Evolutionary conservation across 2,797 vertebrate genomes (phyloP).

Genomic region (Phalanger gymnotis): DNA sequence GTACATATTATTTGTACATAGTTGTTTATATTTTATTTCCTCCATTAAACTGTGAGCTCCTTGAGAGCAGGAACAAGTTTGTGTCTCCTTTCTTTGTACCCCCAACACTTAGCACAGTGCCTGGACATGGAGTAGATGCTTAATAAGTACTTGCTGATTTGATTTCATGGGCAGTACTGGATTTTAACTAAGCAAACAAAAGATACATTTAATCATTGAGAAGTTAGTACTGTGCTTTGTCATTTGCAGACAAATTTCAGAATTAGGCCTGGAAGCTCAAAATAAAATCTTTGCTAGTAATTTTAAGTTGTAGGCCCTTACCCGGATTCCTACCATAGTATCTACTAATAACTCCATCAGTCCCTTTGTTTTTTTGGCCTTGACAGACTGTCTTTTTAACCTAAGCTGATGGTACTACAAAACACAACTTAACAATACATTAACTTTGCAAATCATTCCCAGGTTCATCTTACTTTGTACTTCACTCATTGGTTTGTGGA

Average conservation of each 20-base stretch:
- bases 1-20: too few relatives aligned
- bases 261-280: background rate
- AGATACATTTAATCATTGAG: background rate
- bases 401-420: background rate
- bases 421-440: background rate
- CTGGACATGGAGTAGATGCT: background rate
- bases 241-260: background rate
- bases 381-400: background rate
- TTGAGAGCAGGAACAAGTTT: background rate
- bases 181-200: background rate
- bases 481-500: background rate
- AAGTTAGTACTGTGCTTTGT: background rate
- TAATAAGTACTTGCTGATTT: background rate
- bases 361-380: background rate
- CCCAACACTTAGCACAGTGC: background rate
- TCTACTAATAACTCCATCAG: background rate
- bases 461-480: background rate
- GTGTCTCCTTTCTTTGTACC: background rate
- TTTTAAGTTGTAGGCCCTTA: background rate
- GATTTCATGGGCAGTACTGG: background rate
- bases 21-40: too few relatives aligned
- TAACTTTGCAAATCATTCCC: background rate
- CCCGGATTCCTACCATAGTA: background rate
- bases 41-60: background rate
- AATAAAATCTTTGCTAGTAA: background rate